phyloP scores from a whole-genome alignment of 1,140 invertebrate genomes.

The Polypedilum pembai region DNA sequence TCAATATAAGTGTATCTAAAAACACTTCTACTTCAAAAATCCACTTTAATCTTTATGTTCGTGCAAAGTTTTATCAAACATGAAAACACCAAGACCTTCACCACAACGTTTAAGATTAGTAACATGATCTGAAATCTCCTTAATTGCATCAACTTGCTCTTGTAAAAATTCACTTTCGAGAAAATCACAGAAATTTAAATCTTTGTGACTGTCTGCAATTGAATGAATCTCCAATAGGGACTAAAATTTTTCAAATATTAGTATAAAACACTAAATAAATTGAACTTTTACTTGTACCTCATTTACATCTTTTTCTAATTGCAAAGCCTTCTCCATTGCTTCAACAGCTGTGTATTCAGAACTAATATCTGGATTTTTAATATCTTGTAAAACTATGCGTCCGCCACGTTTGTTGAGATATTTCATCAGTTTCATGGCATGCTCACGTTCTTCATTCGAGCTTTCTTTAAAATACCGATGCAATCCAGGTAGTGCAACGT shows the following conservation, averaged over 20 bases:
- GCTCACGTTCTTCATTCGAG: slow-evolving; percentile 67
- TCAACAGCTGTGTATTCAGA: slow-evolving; percentile 58
- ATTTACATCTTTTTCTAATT: slow-evolving; percentile 74
- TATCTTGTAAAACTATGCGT: slow-evolving; percentile 47
- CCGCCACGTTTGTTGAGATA: slow-evolving; percentile 81
- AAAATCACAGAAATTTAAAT: slow-evolving; percentile 64
- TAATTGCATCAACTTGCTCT: slow-evolving; percentile 71
- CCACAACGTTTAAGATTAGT: slow-evolving; percentile 64
- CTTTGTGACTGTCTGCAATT: slow-evolving; percentile 55
- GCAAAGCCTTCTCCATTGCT: slow-evolving; percentile 62
- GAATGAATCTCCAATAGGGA: slow-evolving; percentile 59
- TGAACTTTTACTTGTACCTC: slow-evolving; percentile 42
- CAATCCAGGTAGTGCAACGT: slow-evolving; percentile 67
- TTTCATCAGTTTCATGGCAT: slow-evolving; percentile 65
- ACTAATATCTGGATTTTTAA: slow-evolving; percentile 53
- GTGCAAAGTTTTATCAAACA: slow-evolving; percentile 61
- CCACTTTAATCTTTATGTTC: slow-evolving; percentile 32
- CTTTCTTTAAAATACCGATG: slow-evolving; percentile 62
- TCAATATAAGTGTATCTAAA: too few species aligned
- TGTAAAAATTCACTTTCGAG: slow-evolving; percentile 62
- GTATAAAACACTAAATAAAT: neutral
- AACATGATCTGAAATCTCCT: slow-evolving; percentile 61
- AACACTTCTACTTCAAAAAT: neutral
- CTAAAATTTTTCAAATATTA: slow-evolving; percentile 41
- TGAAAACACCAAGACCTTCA: slow-evolving; percentile 61